Evolutionary conservation across 2,113 vertebrate genomes (phyloP), one percentile per base, ranked within the genome.

Genomic region (Carlito syrichta): DNA sequence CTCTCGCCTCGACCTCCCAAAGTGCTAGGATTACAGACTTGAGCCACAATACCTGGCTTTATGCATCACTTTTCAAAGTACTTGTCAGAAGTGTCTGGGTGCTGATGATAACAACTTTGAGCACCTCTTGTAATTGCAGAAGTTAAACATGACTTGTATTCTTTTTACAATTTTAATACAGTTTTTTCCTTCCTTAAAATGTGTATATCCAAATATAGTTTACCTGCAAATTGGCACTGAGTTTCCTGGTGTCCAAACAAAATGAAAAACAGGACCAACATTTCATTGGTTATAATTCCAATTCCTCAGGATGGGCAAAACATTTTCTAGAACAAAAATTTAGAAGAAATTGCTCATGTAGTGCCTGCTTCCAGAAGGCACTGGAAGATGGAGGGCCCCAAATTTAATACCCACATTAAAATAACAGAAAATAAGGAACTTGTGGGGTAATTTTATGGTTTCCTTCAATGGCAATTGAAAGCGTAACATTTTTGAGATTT

Each of bases 161-260:
- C n/a, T n/a, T n/a, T n/a, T n/a, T n/a, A n/a, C n/a, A n/a, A n/a
- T n/a, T n/a, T n/a, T n/a, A n/a, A n/a, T n/a, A n/a, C n/a, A n/a
- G n/a, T n/a, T n/a, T n/a, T n/a, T n/a, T n/a, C n/a, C n/a, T n/a
- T n/a, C n/a, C n/a, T n/a, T n/a, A n/a, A n/a, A n/a, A n/a, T n/a
- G n/a, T 63, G 45, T n/a, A 66, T 35, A 88, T 62, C 52, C 54
- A 79, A 79, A 73, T 6, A 35, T 30, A 48, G 54, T 45, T 62
- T 62, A 69, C 43, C 50, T 93, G 50, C 19, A 82, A 92, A 92
- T 79, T 66, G 82, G 52, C 48, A 25, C 38, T 6, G 54, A 68
- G 43, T 91, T 76, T 93, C 40, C 82, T 95, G n/a, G 38, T 74
- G 68, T 62, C 50, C 43, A 96, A 81, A 74, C 60, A 58, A 73